Evolutionary conservation across 2,888 invertebrate species (phyloP).

Genomic region (Anarsia innoxiella): DNA sequence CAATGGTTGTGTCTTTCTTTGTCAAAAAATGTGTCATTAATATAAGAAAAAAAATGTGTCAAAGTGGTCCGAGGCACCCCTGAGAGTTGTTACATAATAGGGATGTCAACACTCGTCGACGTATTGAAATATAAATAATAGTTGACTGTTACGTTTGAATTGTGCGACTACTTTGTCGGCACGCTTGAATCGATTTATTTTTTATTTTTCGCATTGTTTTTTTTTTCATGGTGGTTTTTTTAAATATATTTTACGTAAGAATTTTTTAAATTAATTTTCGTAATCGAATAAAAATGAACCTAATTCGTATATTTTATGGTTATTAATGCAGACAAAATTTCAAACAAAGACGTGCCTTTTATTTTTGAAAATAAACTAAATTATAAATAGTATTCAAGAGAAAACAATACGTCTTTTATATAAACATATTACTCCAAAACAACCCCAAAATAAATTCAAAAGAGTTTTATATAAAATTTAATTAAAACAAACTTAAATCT

Average conservation of each 20-base stretch:
- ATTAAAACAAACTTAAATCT: no score
- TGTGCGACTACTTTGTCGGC: constrained; percentile 61
- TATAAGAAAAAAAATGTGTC: constrained; percentile 53
- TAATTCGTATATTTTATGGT: no score
- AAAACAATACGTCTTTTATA: no score
- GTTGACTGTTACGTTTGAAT: constrained; percentile 38
- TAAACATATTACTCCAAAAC: no score
- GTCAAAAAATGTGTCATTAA: constrained; percentile 68
- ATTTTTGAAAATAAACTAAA: no score
- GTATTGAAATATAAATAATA: constrained; percentile 70
- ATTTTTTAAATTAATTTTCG: no score
- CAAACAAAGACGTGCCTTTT: no score
- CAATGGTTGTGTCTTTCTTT: constrained; percentile 68
- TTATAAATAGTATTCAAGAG: no score
- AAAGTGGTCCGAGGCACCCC: constrained; percentile 55
- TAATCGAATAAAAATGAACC: no score
- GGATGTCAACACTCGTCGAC: constrained; percentile 67
- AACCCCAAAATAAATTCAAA: no score
- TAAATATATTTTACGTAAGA: not conserved
- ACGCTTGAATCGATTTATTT: constrained; percentile 26
- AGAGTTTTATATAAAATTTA: no score
- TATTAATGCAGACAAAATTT: no score
- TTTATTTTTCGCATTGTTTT: not conserved
- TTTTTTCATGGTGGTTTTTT: not conserved
- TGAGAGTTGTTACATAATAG: constrained; percentile 66